Percentiles rank a stretch among this genome's conserved stretches.
These are phyloP conservation scores for Agrochola circellaris DNA, from an alignment of 2,888 invertebrate species.

Conservation along the genomic window DNA sequence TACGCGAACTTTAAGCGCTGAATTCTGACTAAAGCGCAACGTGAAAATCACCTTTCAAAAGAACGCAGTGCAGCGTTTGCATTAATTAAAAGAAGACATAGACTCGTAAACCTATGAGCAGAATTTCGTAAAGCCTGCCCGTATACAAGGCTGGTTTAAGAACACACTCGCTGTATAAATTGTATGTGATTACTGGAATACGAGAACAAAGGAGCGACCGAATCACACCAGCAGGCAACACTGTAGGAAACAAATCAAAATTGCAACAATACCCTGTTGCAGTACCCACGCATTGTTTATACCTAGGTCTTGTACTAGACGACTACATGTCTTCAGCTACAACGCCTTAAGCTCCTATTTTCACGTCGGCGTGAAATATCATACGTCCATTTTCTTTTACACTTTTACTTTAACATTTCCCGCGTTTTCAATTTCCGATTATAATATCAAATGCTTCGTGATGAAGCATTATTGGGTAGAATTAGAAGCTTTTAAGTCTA, in stretches of 20 bases:
- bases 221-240: slow-evolving; percentile 40
- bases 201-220: slow-evolving; percentile 64
- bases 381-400: slow-evolving; percentile 6
- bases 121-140: slow-evolving; percentile 21
- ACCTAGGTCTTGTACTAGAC: not conserved
- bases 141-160: slow-evolving; percentile 34
- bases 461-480: not conserved
- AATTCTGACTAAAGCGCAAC: slow-evolving; percentile 19
- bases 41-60: slow-evolving; percentile 27
- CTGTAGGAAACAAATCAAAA: slow-evolving; percentile 63
- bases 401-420: slow-evolving; percentile 1
- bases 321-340: slow-evolving; percentile 27
- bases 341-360: slow-evolving; percentile 31
- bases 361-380: slow-evolving; percentile 6
- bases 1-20: not conserved
- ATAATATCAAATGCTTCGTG: slow-evolving; percentile 1
- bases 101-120: slow-evolving; percentile 34
- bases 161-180: slow-evolving; percentile 62
- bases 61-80: slow-evolving; percentile 19
- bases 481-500: not conserved
- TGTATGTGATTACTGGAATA: slow-evolving; percentile 69
- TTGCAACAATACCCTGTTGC: slow-evolving; percentile 57
- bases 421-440: not conserved
- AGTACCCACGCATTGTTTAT: slow-evolving; percentile 46
- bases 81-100: slow-evolving; percentile 56